These are phyloP conservation scores for Omphaloscelis lunosa DNA, from an alignment of 2,888 invertebrate genomes.

Conservation along the genomic window DNA sequence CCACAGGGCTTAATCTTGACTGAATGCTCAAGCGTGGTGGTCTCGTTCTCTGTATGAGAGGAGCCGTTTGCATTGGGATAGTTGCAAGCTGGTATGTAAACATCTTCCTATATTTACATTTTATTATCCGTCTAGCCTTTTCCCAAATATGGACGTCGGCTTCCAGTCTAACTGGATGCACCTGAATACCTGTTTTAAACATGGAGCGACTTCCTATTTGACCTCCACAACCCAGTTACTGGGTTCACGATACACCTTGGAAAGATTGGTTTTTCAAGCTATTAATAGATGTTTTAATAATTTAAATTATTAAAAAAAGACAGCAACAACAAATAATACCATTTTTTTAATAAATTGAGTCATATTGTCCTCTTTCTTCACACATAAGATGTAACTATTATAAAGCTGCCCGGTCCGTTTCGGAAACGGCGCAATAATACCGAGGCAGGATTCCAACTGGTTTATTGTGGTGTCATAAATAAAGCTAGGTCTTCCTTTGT, in stretches of 20 bases:
- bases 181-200: neutral
- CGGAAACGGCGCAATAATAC: conserved; percentile 60
- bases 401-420: conserved; percentile 41
- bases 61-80: too few species aligned
- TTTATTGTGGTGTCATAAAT: conserved; percentile 62
- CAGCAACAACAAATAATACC: neutral
- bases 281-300: neutral
- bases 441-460: conserved; percentile 54
- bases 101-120: too few species aligned
- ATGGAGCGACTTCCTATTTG: neutral
- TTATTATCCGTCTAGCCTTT: neutral
- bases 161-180: neutral
- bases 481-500: conserved; percentile 44
- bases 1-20: too few species aligned
- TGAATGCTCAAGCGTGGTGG: too few species aligned
- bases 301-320: too few species aligned
- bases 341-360: conserved; percentile 12
- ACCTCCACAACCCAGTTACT: neutral
- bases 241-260: neutral
- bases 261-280: neutral
- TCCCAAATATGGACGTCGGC: neutral
- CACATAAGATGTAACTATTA: conserved; percentile 14
- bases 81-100: too few species aligned
- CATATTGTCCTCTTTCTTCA: conserved; percentile 15
- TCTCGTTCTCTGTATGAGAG: too few species aligned